Evolutionary conservation across 2,888 invertebrate genomes (phyloP).

Genomic region (Frankliniella fusca): DNA sequence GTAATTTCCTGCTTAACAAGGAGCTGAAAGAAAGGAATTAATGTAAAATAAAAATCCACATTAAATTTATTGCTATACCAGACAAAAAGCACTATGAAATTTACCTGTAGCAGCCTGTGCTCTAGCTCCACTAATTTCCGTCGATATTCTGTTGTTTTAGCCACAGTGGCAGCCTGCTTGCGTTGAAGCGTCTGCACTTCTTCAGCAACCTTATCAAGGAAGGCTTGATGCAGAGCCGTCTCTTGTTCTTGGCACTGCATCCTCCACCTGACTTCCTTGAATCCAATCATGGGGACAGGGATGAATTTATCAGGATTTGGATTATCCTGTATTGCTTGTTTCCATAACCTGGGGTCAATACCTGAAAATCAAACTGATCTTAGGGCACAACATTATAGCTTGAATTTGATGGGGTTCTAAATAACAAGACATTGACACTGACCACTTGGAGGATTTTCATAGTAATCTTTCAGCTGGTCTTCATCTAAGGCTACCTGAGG

Average conservation of each 20-base stretch:
- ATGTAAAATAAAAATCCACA: constrained; percentile 13
- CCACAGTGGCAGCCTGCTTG: constrained; percentile 73
- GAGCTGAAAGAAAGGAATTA: constrained; percentile 54
- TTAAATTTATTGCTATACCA: background rate
- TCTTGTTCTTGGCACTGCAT: constrained; percentile 80
- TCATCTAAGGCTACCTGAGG: constrained; percentile 72
- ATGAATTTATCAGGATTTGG: constrained; percentile 86
- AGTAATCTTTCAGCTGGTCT: constrained; percentile 77
- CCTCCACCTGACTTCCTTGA: constrained; percentile 64
- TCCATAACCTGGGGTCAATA: constrained; percentile 91
- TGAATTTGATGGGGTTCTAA: background rate
- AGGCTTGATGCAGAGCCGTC: constrained; percentile 74
- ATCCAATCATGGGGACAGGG: constrained; percentile 92
- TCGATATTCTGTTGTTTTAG: constrained; percentile 66
- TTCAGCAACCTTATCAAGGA: constrained; percentile 71
- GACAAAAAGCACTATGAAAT: constrained; percentile 29
- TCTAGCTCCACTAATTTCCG: constrained; percentile 73
- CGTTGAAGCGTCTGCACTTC: constrained; percentile 74
- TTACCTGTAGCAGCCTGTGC: constrained; percentile 76
- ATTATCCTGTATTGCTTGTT: constrained; percentile 92
- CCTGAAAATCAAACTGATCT: constrained; percentile 52
- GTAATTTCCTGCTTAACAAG: constrained; percentile 82
- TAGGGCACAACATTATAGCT: background rate
- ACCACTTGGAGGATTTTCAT: constrained; percentile 83
- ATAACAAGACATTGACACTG: constrained; percentile 32